Conservation (phyloP, 2,797 vertebrate genomes). For the Serranus cabrilla region DNA sequence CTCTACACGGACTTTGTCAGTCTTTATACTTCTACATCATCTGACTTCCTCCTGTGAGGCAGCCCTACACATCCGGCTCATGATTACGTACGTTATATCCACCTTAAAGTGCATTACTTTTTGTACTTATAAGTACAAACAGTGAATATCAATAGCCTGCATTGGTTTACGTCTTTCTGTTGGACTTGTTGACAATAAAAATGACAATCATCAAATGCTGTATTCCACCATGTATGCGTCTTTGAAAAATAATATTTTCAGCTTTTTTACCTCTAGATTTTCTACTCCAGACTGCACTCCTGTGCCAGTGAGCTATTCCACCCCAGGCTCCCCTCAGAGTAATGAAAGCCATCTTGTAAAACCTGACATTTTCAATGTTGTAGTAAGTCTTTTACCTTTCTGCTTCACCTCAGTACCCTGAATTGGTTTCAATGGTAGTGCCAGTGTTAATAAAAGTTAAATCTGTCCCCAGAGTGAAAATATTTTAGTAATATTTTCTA, state of each 20-base stretch:
- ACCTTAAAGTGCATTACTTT: too few species aligned
- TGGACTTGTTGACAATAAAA: background rate
- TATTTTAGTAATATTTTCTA: constrained; percentile 36
- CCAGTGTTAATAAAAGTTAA: constrained; percentile 47
- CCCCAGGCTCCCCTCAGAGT: constrained; percentile 34
- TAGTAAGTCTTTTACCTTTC: constrained; percentile 42
- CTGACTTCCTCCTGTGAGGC: too few species aligned
- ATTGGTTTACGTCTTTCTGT: background rate
- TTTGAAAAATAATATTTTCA: too few species aligned
- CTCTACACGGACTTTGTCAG: too few species aligned
- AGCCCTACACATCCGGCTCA: too few species aligned
- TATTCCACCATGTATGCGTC: background rate
- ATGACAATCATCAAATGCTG: background rate
- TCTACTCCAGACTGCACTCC: constrained; percentile 13
- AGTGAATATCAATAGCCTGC: too few species aligned
- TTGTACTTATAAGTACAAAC: too few species aligned
- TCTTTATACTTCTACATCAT: too few species aligned
- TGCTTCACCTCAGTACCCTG: constrained; percentile 32
- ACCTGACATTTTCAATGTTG: constrained; percentile 62
- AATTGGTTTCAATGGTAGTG: constrained; percentile 25
- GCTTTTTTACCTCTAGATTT: background rate
- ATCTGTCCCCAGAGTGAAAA: constrained; percentile 44
- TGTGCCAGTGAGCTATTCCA: constrained; percentile 31
- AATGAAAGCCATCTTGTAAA: constrained; percentile 66
- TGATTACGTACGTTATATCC: too few species aligned